Percentiles rank a stretch among this genome's conserved stretches.
These are phyloP conservation scores for Alosa alosa DNA, from an alignment of 2,113 vertebrate species.

Conservation along the genomic window DNA sequence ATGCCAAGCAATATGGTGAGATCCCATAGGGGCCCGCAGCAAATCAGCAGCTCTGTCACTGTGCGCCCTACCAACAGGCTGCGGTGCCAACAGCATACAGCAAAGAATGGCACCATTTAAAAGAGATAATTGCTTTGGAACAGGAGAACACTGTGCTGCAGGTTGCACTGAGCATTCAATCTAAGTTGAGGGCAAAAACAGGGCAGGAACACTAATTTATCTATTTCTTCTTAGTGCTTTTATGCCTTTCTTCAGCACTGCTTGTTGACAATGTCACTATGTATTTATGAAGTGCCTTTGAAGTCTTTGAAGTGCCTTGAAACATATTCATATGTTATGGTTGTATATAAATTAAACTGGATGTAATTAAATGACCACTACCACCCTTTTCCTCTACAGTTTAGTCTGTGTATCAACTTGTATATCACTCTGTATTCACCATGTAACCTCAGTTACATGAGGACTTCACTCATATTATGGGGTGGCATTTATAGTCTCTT, in stretches of 20 bases:
- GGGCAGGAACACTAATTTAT: background rate
- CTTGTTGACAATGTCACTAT: background rate
- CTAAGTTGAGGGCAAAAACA: background rate
- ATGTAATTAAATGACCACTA: background rate
- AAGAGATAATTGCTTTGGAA: constrained; percentile 49
- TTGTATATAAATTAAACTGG: too few species aligned
- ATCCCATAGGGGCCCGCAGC: constrained; percentile 52
- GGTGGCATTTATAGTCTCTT: background rate
- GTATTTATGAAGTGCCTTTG: background rate
- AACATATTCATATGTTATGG: too few species aligned
- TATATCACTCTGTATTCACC: background rate
- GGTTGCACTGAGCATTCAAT: background rate
- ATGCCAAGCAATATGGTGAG: constrained; percentile 65
- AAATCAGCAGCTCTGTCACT: constrained; percentile 57
- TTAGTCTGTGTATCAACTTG: background rate
- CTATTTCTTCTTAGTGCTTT: background rate
- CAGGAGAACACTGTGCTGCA: constrained; percentile 26
- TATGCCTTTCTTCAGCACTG: background rate
- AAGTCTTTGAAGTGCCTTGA: too few species aligned
- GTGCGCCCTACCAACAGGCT: constrained; percentile 50
- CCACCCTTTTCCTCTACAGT: background rate
- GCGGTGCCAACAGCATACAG: constrained; percentile 40
- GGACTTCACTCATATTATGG: background rate
- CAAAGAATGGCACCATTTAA: constrained; percentile 59
- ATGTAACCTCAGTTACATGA: too few species aligned